phyloP scores from a whole-genome alignment of 1,140 invertebrate species.

The Drosophila guanche region DNA sequence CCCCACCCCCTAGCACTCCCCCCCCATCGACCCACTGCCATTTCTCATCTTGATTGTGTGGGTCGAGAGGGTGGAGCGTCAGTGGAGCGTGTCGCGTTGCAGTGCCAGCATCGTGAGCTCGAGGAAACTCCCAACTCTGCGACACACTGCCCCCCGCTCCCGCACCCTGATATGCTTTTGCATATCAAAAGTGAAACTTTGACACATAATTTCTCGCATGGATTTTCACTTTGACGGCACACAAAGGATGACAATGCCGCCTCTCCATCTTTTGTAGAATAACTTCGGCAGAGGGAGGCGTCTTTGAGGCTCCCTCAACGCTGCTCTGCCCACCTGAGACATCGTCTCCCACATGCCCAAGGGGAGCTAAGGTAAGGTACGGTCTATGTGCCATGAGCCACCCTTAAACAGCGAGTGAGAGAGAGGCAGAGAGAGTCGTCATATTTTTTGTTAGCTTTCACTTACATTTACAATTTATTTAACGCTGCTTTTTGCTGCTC shows the following conservation, averaged over 20 bases:
- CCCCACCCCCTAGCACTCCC: conserved; percentile 27
- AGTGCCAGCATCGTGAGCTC: conserved; percentile 19
- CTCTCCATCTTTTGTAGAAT: not conserved
- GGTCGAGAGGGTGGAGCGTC: conserved; percentile 29
- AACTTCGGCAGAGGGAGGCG: not conserved
- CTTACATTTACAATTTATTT: too few relatives aligned
- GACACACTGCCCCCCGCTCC: too few relatives aligned
- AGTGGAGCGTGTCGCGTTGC: conserved; percentile 61
- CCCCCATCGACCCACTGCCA: conserved; percentile 17
- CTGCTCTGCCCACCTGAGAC: too few relatives aligned
- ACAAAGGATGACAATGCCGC: conserved; percentile 72
- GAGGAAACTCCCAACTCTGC: too few relatives aligned
- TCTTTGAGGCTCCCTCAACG: not conserved
- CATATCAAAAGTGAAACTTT: conserved; percentile 81
- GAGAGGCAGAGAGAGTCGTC: too few relatives aligned
- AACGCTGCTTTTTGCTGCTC: too few relatives aligned
- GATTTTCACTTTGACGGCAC: conserved; percentile 77
- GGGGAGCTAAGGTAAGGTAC: too few relatives aligned
- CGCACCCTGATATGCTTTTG: too few relatives aligned
- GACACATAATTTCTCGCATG: conserved; percentile 81
- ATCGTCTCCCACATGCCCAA: too few relatives aligned
- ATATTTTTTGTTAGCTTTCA: too few relatives aligned
- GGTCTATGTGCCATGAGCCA: too few relatives aligned
- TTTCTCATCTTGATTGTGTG: conserved; percentile 38
- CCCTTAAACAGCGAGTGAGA: too few relatives aligned